Percentiles rank a stretch among this genome's conserved stretches.
Evolutionary conservation across 2,113 vertebrate species (phyloP).

Genomic region (Chionodraco myersi): DNA sequence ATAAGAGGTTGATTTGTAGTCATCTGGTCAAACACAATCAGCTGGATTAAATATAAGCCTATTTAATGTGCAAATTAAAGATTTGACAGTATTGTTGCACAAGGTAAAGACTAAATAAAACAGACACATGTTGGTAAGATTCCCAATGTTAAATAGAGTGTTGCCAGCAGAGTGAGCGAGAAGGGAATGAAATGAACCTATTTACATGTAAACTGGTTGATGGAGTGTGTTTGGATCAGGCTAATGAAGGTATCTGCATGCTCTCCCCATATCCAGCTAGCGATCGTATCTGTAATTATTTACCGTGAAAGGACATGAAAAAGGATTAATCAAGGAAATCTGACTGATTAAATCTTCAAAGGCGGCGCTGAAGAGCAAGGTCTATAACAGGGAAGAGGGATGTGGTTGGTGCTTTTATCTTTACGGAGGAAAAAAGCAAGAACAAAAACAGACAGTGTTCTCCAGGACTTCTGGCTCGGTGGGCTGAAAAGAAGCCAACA

Average conservation of each 20-base stretch:
- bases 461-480: conserved; percentile 26
- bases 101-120: conserved; percentile 11
- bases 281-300: conserved; percentile 65
- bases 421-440: conserved; percentile 41
- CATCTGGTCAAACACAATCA: neutral
- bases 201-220: conserved; percentile 72
- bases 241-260: conserved; percentile 70
- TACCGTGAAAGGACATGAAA: conserved; percentile 63
- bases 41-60: neutral
- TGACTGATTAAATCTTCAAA: conserved; percentile 75
- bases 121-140: conserved; percentile 17
- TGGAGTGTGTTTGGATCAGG: conserved; percentile 63
- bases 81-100: neutral
- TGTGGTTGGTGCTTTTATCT: conserved; percentile 46
- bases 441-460: conserved; percentile 30
- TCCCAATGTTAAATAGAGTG: conserved; percentile 7
- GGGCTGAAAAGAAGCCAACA: conserved; percentile 2
- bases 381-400: conserved; percentile 33
- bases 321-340: conserved; percentile 71
- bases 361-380: conserved; percentile 37
- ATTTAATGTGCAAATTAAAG: neutral
- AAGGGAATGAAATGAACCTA: conserved; percentile 70
- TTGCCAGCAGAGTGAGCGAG: conserved; percentile 24
- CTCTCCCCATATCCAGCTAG: conserved; percentile 38
- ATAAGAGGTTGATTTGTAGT: neutral